A percentile compares a stretch with the other conserved stretches of the same genome.
Evolutionary conservation across 2,113 vertebrate species (phyloP).

Genomic region (Turdus rufiventris): DNA sequence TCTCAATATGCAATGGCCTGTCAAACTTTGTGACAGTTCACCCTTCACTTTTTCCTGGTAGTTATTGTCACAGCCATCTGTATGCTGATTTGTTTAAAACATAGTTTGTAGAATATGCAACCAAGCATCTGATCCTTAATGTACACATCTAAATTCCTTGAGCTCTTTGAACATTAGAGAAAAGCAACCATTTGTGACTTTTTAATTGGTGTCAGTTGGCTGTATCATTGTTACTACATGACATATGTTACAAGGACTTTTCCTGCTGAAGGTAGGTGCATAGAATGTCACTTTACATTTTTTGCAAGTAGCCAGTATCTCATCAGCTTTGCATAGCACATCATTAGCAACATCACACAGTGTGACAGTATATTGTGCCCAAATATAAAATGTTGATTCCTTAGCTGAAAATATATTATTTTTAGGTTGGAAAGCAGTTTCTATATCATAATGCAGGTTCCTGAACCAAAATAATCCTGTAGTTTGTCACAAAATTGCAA

Average conservation of each 20-base stretch:
- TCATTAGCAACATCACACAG: conserved; percentile 43
- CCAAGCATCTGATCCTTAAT: conserved; percentile 50
- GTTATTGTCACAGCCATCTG: conserved; percentile 46
- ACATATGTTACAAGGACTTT: conserved; percentile 44
- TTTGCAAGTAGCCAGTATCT: conserved; percentile 37
- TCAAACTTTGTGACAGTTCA: conserved; percentile 35
- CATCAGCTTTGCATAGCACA: conserved; percentile 49
- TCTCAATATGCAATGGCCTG: not conserved
- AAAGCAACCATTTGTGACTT: conserved; percentile 64
- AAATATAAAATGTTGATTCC: conserved; percentile 17
- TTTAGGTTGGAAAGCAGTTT: conserved; percentile 8
- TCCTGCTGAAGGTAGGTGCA: not conserved
- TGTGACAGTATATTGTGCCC: conserved; percentile 10
- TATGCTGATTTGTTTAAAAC: conserved; percentile 50
- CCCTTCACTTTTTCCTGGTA: conserved; percentile 3
- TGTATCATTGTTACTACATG: conserved; percentile 58
- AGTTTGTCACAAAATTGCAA: conserved; percentile 30
- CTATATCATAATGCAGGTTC: not conserved
- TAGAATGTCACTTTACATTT: conserved; percentile 40
- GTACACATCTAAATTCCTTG: conserved; percentile 47
- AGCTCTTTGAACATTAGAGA: conserved; percentile 43
- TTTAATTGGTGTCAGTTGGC: conserved; percentile 65
- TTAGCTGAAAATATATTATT: conserved; percentile 1
- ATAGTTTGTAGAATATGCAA: conserved; percentile 45
- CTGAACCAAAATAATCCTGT: conserved; percentile 5